Percentiles rank a stretch among this genome's conserved stretches.
Evolutionary conservation across 2,113 vertebrate species (phyloP).

Genomic region (Neoarius graeffei): DNA sequence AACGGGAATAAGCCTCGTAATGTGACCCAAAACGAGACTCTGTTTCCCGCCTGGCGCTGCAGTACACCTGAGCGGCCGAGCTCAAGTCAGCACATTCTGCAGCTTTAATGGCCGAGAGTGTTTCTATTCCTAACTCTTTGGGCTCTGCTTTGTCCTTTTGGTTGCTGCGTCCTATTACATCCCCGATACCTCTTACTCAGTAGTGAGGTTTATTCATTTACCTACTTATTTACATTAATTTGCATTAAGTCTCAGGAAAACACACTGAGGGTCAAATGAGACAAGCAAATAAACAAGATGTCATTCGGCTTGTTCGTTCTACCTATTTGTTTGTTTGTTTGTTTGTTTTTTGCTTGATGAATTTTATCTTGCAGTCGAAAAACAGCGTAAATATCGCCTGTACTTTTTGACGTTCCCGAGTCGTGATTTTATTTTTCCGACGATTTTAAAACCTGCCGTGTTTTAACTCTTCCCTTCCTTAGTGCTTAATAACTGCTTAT

Average conservation of each 20-base stretch:
- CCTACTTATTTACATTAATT: conserved; percentile 22
- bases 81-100: conserved; percentile 37
- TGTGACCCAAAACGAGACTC: conserved; percentile 41
- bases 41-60: conserved; percentile 22
- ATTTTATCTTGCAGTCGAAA: neutral
- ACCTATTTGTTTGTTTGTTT: neutral
- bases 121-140: neutral
- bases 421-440: too few species aligned
- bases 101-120: neutral
- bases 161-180: neutral
- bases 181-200: neutral
- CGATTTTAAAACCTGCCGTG: neutral
- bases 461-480: neutral
- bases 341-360: neutral
- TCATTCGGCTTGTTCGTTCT: neutral
- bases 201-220: conserved; percentile 1
- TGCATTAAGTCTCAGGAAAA: conserved; percentile 23
- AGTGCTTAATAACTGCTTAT: neutral
- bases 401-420: neutral
- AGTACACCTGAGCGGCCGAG: conserved; percentile 28
- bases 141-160: neutral
- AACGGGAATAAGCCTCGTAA: neutral
- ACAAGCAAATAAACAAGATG: neutral
- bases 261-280: conserved; percentile 26
- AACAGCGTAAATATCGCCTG: neutral